Percentiles rank a stretch among this genome's conserved stretches.
Evolutionary conservation across 2,888 invertebrate genomes (phyloP).

Genomic region (Macrosiphum euphorbiae): DNA sequence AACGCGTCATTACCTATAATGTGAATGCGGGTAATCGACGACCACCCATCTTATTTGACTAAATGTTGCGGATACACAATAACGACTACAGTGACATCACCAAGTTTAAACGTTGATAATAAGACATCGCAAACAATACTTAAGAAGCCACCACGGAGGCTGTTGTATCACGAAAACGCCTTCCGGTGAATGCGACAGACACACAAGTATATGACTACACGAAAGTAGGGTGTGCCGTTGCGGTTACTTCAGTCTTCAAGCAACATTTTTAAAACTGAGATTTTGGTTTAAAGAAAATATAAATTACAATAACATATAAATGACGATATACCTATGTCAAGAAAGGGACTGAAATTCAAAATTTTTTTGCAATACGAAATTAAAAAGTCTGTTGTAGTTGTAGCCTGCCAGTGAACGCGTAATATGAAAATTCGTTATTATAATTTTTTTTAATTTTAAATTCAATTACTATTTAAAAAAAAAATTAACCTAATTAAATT

Average conservation of each 20-base stretch:
- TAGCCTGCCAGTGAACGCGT: not conserved
- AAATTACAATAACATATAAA: not conserved
- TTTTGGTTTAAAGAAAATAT: not conserved
- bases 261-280: not conserved
- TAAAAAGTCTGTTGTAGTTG: not conserved
- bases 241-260: not conserved
- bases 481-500: not conserved
- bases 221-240: not conserved
- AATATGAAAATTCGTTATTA: not conserved
- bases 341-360: not conserved
- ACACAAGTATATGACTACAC: not conserved
- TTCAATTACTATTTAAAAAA: not conserved
- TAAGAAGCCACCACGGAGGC: not conserved
- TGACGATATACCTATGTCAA: not conserved
- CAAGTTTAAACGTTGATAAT: not conserved
- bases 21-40: not conserved
- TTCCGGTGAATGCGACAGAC: not conserved
- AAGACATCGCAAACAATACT: not conserved
- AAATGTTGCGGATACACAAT: not conserved
- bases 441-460: not conserved
- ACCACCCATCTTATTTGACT: not conserved
- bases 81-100: not conserved
- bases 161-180: not conserved
- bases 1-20: not conserved
- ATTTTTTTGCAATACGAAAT: not conserved